A percentile compares a stretch with the other conserved stretches of the same genome.
Conservation (phyloP, 2,113 vertebrate genomes). For the Gobiocypris rarus region DNA sequence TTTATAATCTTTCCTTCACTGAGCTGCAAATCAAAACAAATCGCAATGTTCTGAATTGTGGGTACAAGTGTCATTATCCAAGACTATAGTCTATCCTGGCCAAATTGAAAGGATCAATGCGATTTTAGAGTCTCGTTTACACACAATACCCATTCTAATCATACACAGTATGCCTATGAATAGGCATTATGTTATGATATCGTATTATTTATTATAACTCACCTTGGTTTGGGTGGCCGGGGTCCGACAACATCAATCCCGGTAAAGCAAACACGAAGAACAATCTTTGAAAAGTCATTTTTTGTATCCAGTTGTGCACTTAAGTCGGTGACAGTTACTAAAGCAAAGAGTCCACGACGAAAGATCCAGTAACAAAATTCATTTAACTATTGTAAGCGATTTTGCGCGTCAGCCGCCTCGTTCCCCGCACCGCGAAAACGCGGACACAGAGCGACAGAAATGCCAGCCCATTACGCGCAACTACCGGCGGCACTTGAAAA, state of each 20-base stretch:
- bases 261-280: conserved; percentile 71
- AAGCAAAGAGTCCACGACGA: neutral
- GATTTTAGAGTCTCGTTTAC: neutral
- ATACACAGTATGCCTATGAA: neutral
- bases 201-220: conserved; percentile 49
- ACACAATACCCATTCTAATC: neutral
- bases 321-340: neutral
- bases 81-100: neutral
- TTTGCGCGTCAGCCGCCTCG: conserved; percentile 27
- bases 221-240: conserved; percentile 76
- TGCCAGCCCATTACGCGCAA: conserved; percentile 46
- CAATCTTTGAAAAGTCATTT: conserved; percentile 65
- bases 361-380: neutral
- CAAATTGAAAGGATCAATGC: neutral
- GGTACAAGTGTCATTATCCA: neutral
- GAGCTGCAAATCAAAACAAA: neutral
- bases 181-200: neutral
- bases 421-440: conserved; percentile 28
- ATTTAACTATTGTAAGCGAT: conserved; percentile 46
- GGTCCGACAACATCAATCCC: conserved; percentile 70
- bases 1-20: neutral
- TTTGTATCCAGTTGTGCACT: conserved; percentile 29
- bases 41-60: neutral
- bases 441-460: conserved; percentile 19
- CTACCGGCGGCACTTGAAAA: conserved; percentile 11